Evolutionary conservation across 2,797 vertebrate species (phyloP).

Genomic region (Sus cebifrons): DNA sequence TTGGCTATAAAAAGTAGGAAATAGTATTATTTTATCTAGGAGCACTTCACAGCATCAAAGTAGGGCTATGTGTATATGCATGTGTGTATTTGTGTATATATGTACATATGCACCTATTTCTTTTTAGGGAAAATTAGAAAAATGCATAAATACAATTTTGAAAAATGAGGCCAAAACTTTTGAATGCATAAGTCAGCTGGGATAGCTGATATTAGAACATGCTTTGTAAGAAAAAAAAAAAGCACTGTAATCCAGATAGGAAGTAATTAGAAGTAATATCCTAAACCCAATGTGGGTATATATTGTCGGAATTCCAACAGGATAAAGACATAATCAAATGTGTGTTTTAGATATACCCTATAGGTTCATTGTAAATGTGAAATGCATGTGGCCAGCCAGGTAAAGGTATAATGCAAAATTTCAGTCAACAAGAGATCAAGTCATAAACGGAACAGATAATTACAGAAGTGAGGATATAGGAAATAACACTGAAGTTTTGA

Average conservation of each 20-base stretch:
- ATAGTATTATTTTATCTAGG: not conserved
- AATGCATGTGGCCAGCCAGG: not conserved
- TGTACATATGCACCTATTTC: not conserved
- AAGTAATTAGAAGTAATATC: not conserved
- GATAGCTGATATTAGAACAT: not conserved
- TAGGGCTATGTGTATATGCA: not conserved
- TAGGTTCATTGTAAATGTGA: not conserved
- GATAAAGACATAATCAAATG: not conserved
- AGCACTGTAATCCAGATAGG: not conserved
- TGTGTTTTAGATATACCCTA: not conserved
- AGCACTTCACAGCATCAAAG: not conserved
- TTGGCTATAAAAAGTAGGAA: not conserved
- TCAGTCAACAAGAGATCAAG: not conserved
- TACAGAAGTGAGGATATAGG: not conserved
- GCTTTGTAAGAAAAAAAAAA: not conserved
- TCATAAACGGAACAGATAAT: not conserved
- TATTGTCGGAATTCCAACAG: not conserved
- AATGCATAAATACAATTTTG: not conserved
- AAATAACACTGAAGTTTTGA: not conserved
- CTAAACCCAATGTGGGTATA: not conserved
- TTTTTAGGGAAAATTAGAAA: constrained; percentile 10
- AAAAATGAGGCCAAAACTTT: not conserved
- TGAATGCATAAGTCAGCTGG: not conserved
- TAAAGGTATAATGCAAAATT: not conserved
- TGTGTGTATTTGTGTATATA: too few species aligned